Evolutionary conservation across 2,888 invertebrate genomes (phyloP).

Genomic region (Oscheius sp.): DNA sequence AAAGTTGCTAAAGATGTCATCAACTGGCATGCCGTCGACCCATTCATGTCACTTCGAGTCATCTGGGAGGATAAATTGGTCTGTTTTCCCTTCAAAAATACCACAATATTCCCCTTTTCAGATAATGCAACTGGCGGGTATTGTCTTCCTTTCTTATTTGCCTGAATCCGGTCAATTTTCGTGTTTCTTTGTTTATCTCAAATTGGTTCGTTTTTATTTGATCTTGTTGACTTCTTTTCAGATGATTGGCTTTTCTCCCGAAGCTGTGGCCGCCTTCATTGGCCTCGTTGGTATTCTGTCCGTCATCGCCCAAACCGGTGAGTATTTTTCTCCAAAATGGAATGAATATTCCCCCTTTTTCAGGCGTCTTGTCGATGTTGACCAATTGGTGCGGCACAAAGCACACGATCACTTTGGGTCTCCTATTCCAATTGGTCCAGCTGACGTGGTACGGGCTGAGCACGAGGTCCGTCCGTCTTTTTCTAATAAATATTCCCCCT

Average conservation of each 20-base stretch:
- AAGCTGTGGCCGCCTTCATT: slow-evolving; percentile 96
- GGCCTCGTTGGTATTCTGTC: slow-evolving; percentile 95
- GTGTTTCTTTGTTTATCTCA: slow-evolving; percentile 98
- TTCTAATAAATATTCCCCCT: neutral
- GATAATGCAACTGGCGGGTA: slow-evolving; percentile 93
- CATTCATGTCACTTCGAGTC: slow-evolving; percentile 79
- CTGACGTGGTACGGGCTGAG: slow-evolving; percentile 81
- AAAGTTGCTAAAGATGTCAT: slow-evolving; percentile 76
- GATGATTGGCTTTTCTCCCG: slow-evolving; percentile 92
- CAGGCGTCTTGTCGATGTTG: slow-evolving; percentile 42
- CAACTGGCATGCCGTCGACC: slow-evolving; percentile 97
- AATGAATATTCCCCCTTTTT: too few relatives aligned
- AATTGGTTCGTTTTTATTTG: slow-evolving; percentile 79
- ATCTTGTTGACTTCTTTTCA: slow-evolving; percentile 64
- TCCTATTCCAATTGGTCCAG: slow-evolving; percentile 95
- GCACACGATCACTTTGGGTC: slow-evolving; percentile 95
- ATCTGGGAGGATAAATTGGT: slow-evolving; percentile 62
- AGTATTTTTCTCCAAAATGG: neutral
- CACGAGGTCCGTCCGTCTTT: slow-evolving; percentile 55
- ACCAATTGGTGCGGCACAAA: slow-evolving; percentile 83
- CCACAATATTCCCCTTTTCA: slow-evolving; percentile 72
- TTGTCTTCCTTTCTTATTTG: slow-evolving; percentile 95
- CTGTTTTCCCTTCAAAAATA: neutral
- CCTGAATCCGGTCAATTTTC: slow-evolving; percentile 98
- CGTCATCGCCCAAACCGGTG: slow-evolving; percentile 86